These are phyloP conservation scores for human (Homo sapiens) DNA, from an alignment of 2,113 vertebrate genomes.

Conservation along the genomic window GRCh38 chr15:64001501-64002000, in stretches of 20 bases:
- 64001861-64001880: background rate
- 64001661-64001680: background rate
- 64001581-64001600: background rate
- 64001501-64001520: background rate
- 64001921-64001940: slow-evolving; percentile 7
- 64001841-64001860: background rate
- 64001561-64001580: background rate
- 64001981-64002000: background rate
- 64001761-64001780: background rate
- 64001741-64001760: background rate
- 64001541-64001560: background rate
- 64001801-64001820: background rate
- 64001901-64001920: background rate
- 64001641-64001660: background rate
- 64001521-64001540: background rate
- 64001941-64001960: background rate
- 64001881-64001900: background rate
- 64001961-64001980: background rate
- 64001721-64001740: background rate
- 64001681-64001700: background rate
- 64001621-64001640: background rate
- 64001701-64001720: background rate
- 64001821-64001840: background rate
- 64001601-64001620: no score
- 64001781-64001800: background rate